These are phyloP conservation scores for Volucella inanis DNA, from an alignment of 2,888 invertebrate genomes.

Conservation along the genomic window DNA sequence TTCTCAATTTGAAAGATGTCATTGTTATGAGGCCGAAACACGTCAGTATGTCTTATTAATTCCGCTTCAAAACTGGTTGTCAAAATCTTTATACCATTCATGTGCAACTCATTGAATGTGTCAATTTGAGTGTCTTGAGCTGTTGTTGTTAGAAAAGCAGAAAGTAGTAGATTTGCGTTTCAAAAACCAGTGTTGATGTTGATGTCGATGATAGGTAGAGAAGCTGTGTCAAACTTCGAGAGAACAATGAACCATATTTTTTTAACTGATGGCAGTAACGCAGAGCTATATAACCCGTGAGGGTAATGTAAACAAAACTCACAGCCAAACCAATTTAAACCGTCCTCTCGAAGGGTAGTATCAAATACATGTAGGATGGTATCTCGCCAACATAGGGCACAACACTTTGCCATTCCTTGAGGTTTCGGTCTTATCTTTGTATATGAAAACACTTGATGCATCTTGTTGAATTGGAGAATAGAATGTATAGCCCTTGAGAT, in stretches of 20 bases:
- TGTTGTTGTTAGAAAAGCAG: constrained; percentile 66
- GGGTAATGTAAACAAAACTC: constrained; percentile 48
- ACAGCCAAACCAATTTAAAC: constrained; percentile 46
- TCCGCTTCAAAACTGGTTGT: constrained; percentile 36
- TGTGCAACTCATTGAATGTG: constrained; percentile 31
- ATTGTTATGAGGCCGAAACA: constrained; percentile 12
- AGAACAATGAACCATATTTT: constrained; percentile 56
- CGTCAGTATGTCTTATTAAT: constrained; percentile 21
- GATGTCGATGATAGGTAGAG: constrained; percentile 44
- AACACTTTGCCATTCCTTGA: constrained; percentile 32
- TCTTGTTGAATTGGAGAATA: constrained; percentile 50
- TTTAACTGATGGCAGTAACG: not conserved
- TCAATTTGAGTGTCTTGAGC: constrained; percentile 58
- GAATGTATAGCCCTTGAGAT: constrained; percentile 59
- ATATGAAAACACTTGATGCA: constrained; percentile 49
- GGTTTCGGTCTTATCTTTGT: constrained; percentile 14
- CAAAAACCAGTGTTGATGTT: constrained; percentile 17
- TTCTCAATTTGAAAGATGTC: constrained; percentile 39
- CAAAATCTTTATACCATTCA: constrained; percentile 43
- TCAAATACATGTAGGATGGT: constrained; percentile 35
- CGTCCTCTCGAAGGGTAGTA: constrained; percentile 35
- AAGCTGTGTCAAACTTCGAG: constrained; percentile 34
- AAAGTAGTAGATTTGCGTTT: constrained; percentile 62
- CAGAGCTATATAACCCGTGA: constrained; percentile 8
- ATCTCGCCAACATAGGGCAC: constrained; percentile 55